Conservation (phyloP, 1,140 invertebrate genomes). For the Lepidostoma basale region DNA sequence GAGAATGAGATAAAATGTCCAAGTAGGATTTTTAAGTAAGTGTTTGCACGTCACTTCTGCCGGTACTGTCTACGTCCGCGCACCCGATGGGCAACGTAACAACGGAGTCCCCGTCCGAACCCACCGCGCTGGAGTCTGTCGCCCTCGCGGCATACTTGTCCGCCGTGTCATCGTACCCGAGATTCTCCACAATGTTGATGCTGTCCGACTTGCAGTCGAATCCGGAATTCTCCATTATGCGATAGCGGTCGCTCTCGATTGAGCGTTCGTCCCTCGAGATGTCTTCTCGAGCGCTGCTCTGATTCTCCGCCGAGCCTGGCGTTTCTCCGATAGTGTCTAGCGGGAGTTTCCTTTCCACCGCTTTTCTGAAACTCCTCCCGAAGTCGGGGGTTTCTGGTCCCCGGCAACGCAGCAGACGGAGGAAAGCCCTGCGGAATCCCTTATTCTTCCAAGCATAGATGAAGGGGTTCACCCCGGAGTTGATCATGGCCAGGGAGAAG, state of each 20-base stretch:
- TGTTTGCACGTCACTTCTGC: too few relatives aligned
- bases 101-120: constrained; percentile 49
- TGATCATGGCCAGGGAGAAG: constrained; percentile 74
- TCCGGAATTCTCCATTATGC: constrained; percentile 43
- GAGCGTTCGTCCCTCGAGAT: too few relatives aligned
- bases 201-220: constrained; percentile 49
- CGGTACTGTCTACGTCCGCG: not conserved
- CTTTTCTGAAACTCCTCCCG: constrained; percentile 46
- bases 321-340: too few relatives aligned
- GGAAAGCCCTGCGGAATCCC: constrained; percentile 72
- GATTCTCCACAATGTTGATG: constrained; percentile 57
- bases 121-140: constrained; percentile 52
- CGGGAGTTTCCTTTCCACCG: not conserved
- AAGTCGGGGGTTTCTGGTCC: constrained; percentile 61
- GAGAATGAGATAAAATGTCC: too few relatives aligned
- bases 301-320: too few relatives aligned
- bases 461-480: constrained; percentile 77
- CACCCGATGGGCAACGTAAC: constrained; percentile 21
- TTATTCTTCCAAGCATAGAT: constrained; percentile 84
- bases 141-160: constrained; percentile 56
- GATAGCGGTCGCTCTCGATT: too few relatives aligned
- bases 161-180: constrained; percentile 53
- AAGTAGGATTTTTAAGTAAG: too few relatives aligned
- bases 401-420: constrained; percentile 67
- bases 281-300: too few relatives aligned